Evolutionary conservation across 1,140 invertebrate species (phyloP).

Genomic region (Drosophila pseudoananassae): DNA sequence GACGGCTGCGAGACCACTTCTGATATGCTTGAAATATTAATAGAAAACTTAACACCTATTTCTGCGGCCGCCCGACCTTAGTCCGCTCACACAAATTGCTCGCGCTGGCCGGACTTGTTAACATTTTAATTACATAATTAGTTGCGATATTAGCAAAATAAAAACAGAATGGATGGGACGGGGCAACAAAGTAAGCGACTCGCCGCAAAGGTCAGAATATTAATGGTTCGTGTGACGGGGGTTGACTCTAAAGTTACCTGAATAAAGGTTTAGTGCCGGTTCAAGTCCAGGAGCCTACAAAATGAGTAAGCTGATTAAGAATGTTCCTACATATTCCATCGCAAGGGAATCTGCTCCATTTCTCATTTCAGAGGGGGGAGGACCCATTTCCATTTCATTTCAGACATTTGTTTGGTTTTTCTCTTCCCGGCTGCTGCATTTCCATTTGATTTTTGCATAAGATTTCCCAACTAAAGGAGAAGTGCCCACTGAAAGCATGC

Average conservation of each 20-base stretch:
- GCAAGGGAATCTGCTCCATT: too few relatives aligned
- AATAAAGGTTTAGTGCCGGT: neutral
- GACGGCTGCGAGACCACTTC: constrained; percentile 16
- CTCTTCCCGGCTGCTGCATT: constrained; percentile 49
- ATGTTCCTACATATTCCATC: neutral
- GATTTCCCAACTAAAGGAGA: constrained; percentile 45
- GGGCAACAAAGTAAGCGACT: too few relatives aligned
- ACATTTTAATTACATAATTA: constrained; percentile 68
- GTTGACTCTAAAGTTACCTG: neutral
- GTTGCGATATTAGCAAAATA: constrained; percentile 47
- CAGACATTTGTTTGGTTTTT: constrained; percentile 39
- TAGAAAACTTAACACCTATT: constrained; percentile 54
- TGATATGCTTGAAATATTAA: constrained; percentile 57
- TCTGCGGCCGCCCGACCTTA: constrained; percentile 14
- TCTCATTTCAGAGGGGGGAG: too few relatives aligned
- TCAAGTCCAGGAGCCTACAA: too few relatives aligned
- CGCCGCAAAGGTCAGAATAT: constrained; percentile 36
- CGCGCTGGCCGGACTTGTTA: constrained; percentile 55
- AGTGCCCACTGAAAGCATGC: constrained; percentile 13
- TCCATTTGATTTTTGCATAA: constrained; percentile 76
- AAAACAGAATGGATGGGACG: neutral
- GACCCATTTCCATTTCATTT: constrained; percentile 18
- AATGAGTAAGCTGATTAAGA: neutral
- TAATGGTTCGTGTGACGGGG: constrained; percentile 24
- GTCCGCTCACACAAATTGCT: constrained; percentile 42